These are phyloP conservation scores for Auanema freiburgensis DNA, from an alignment of 2,888 invertebrate genomes.

Conservation along the genomic window DNA sequence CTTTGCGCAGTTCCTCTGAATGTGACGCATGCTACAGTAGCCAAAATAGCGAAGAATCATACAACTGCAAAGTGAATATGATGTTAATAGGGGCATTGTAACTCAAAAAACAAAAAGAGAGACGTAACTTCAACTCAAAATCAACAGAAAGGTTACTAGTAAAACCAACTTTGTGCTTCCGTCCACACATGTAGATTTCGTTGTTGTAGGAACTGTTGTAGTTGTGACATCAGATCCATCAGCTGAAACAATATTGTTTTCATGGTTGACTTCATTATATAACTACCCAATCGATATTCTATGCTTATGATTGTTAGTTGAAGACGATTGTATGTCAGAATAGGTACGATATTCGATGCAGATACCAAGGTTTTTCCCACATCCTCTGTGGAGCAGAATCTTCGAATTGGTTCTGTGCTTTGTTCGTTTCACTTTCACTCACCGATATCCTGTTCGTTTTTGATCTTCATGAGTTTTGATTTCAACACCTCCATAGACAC, in stretches of 20 bases:
- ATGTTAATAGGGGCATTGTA: no score
- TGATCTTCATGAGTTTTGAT: slow-evolving; percentile 42
- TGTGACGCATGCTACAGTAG: slow-evolving; percentile 13
- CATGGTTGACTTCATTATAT: neutral
- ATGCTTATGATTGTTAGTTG: no score
- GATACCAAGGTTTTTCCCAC: slow-evolving; percentile 29
- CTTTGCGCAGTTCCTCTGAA: slow-evolving; percentile 11
- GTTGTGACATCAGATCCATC: neutral
- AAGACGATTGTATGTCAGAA: slow-evolving; percentile 45
- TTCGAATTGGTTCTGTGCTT: slow-evolving; percentile 11
- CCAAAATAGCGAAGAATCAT: slow-evolving; percentile 11
- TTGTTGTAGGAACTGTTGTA: neutral
- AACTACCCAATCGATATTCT: no score
- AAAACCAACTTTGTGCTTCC: neutral
- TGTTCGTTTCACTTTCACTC: neutral
- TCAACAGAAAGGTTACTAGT: neutral
- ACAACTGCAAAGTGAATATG: slow-evolving; percentile 5
- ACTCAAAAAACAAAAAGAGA: no score
- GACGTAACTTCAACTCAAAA: neutral
- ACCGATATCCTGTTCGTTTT: slow-evolving; percentile 40
- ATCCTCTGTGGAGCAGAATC: slow-evolving; percentile 40
- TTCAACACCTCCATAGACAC: slow-evolving; percentile 54
- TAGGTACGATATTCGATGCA: slow-evolving; percentile 30
- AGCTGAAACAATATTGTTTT: slow-evolving; percentile 1
- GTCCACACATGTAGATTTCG: neutral